Evolutionary conservation across 2,113 vertebrate species (phyloP).

Genomic region (Macrotus californicus): DNA sequence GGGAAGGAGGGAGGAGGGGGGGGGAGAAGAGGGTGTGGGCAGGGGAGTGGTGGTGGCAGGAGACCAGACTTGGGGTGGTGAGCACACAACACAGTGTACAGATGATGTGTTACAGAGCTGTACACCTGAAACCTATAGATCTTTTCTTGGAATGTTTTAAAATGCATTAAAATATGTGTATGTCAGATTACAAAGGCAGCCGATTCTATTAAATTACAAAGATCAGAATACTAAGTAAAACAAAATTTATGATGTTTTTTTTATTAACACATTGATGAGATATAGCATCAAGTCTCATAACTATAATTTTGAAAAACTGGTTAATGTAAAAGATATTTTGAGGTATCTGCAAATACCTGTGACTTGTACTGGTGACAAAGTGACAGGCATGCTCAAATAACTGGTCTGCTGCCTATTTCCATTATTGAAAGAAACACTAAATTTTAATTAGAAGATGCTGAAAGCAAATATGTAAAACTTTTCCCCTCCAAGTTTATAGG

Average conservation of each 20-base stretch:
- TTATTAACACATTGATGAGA: not conserved
- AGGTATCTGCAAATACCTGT: not conserved
- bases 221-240: conserved; percentile 10
- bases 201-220: not conserved
- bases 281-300: not conserved
- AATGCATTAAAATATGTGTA: not conserved
- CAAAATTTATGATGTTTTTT: not conserved
- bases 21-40: not conserved
- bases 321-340: conserved; percentile 23
- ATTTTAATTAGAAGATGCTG: conserved; percentile 7
- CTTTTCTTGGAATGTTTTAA: conserved; percentile 7
- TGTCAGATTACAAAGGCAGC: not conserved
- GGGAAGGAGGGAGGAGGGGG: not conserved
- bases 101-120: not conserved
- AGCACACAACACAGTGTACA: not conserved
- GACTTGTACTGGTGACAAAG: not conserved
- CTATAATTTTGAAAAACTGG: not conserved
- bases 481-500: not conserved
- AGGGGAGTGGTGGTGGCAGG: not conserved
- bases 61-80: not conserved
- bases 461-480: not conserved
- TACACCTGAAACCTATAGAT: not conserved
- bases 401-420: not conserved
- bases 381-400: not conserved
- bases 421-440: not conserved